Percentiles rank a stretch among this genome's conserved stretches.
Conservation (phyloP, 2,888 invertebrate species). For the Agapostemon virescens region DNA sequence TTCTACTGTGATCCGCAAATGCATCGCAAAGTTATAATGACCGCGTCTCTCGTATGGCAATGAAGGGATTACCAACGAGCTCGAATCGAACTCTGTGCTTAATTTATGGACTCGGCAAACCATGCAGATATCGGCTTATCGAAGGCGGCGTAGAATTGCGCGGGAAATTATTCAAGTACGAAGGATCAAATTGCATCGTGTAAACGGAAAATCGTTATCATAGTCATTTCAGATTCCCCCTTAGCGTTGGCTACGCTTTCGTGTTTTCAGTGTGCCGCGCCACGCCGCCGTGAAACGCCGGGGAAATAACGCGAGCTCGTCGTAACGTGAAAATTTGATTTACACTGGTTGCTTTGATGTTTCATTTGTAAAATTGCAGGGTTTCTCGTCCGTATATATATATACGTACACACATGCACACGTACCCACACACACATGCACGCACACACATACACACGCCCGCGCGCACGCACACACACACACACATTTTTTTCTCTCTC, state of each 20-base stretch:
- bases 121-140: constrained; percentile 63
- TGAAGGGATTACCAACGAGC: constrained; percentile 63
- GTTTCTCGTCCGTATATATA: neutral
- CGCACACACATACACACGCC: neutral
- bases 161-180: constrained; percentile 61
- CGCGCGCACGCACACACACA: neutral
- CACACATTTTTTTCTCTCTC: neutral
- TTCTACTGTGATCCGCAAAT: constrained; percentile 49
- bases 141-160: constrained; percentile 47
- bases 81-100: constrained; percentile 63
- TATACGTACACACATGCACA: too few species aligned
- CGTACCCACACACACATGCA: too few species aligned
- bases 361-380: neutral
- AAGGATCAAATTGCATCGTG: constrained; percentile 43
- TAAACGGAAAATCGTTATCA: constrained; percentile 26
- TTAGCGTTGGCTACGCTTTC: constrained; percentile 1
- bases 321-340: constrained; percentile 19
- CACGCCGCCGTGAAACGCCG: neutral
- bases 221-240: constrained; percentile 11
- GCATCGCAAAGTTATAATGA: constrained; percentile 64
- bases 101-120: constrained; percentile 66
- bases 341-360: neutral
- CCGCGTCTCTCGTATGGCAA: constrained; percentile 60
- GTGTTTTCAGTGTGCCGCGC: neutral
- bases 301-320: constrained; percentile 1